Evolutionary conservation across 2,888 invertebrate species (phyloP), one percentile per base, ranked within the genome.

Genomic region (Chirona hameri): DNA sequence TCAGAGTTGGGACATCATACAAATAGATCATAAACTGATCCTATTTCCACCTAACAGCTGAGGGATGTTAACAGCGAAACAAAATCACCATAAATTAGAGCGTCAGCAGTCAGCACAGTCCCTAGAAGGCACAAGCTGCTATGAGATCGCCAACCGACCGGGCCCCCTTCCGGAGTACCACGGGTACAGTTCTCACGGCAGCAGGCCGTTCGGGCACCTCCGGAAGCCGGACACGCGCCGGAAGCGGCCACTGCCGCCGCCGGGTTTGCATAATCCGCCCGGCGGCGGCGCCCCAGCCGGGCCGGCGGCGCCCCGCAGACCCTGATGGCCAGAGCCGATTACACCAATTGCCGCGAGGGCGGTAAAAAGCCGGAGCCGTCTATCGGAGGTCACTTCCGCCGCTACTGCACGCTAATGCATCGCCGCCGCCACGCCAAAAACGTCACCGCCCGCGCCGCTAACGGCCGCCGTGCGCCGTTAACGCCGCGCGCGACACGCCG

Each of bases 331-430:
- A 10, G 39, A 76, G 76, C 76, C 76, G 76, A 76, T 76, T 76
- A 76, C 46, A 76, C 76, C 76, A 46, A 76, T 76, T 76, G 76
- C 76, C 39, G 39, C 5, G n/a, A 46, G 21, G 76, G 76, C 76
- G 10, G 76, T 76, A 76, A 76, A 76, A 76, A 76, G 46, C 52
- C 52, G 24, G 15, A 21, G 10, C 14, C 24, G 46, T 24, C 0
- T 21, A 39, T 39, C 46, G 46, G 31, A 76, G 76, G 76, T 76
- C 76, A 76, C 39, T 7, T 9, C 24, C 14, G 39, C 27, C n/a
- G 9, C 39, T 12, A 24, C n/a, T n/a, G 39, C 39, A 1, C 72
- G 72, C 76, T 24, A 27, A 46, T 29, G 72, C 27, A 72, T 29
- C 31, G 46, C 76, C 76, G 46, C 31, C 21, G 24, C 24, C 46